These are phyloP conservation scores for Drosophila sucinea DNA, from an alignment of 1,140 invertebrate genomes.

Conservation along the genomic window DNA sequence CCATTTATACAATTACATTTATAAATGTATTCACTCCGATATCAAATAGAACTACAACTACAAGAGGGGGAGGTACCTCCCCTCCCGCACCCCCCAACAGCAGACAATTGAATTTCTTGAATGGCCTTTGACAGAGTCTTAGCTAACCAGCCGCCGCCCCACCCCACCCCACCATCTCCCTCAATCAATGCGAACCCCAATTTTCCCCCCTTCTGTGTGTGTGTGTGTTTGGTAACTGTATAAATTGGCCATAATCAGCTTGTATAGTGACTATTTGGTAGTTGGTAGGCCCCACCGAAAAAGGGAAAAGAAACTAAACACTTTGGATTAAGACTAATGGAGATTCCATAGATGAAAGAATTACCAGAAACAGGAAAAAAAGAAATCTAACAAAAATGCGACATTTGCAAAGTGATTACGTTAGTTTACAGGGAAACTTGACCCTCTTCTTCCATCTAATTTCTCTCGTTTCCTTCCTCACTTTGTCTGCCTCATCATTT, in stretches of 20 bases:
- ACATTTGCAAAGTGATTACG: background rate
- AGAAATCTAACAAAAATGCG: no score
- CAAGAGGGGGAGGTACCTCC: background rate
- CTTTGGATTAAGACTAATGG: background rate
- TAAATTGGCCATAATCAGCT: conserved; percentile 23
- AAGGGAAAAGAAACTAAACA: background rate
- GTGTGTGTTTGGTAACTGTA: background rate
- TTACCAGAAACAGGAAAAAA: background rate
- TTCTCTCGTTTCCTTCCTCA: background rate
- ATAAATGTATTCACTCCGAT: conserved; percentile 24
- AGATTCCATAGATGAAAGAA: background rate
- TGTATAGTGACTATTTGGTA: background rate
- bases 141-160: background rate
- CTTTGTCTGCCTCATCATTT: conserved; percentile 3
- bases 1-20: conserved; percentile 33
- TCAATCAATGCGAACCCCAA: background rate
- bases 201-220: background rate
- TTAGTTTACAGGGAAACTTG: background rate
- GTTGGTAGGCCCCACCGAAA: background rate
- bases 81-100: background rate
- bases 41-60: conserved; percentile 16
- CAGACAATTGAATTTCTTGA: conserved; percentile 19
- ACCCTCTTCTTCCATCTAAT: background rate
- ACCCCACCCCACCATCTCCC: no score
- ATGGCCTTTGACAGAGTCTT: conserved; percentile 19